These are phyloP conservation scores for Bungarus multicinctus DNA, from an alignment of 2,113 vertebrate species.

Conservation along the genomic window DNA sequence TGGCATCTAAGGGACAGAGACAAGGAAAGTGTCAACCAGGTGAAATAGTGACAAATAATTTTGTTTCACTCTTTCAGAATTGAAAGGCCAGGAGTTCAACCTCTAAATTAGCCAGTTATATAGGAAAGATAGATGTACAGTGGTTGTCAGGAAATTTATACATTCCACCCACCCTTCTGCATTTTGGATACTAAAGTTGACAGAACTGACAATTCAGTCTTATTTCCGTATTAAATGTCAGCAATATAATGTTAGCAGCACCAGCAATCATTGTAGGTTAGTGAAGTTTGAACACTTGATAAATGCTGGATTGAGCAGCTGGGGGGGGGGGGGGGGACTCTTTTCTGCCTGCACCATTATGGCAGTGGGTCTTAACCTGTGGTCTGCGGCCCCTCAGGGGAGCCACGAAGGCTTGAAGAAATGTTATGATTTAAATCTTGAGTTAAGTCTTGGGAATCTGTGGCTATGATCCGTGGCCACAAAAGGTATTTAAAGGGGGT, in stretches of 20 bases:
- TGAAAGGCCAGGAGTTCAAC: neutral
- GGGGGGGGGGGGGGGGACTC: neutral
- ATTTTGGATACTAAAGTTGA: neutral
- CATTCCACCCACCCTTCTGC: neutral
- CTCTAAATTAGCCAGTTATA: neutral
- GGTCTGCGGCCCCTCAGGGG: neutral
- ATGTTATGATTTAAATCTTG: neutral
- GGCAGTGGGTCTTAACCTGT: neutral
- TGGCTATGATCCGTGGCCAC: neutral
- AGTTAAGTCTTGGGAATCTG: neutral
- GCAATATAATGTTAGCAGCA: neutral
- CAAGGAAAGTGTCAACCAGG: neutral
- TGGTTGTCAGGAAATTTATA: neutral
- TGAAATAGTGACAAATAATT: neutral
- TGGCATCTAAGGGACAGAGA: neutral
- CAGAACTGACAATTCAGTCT: neutral
- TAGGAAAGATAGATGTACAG: neutral
- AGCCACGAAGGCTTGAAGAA: neutral
- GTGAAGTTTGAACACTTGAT: neutral
- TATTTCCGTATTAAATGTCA: neutral
- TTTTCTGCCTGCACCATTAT: neutral
- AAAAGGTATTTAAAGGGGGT: neutral
- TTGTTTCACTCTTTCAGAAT: neutral
- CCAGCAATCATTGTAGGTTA: neutral
- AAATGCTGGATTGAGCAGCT: neutral